Conservation (phyloP, 2,797 vertebrate genomes). For the Sebastes hubbsi region DNA sequence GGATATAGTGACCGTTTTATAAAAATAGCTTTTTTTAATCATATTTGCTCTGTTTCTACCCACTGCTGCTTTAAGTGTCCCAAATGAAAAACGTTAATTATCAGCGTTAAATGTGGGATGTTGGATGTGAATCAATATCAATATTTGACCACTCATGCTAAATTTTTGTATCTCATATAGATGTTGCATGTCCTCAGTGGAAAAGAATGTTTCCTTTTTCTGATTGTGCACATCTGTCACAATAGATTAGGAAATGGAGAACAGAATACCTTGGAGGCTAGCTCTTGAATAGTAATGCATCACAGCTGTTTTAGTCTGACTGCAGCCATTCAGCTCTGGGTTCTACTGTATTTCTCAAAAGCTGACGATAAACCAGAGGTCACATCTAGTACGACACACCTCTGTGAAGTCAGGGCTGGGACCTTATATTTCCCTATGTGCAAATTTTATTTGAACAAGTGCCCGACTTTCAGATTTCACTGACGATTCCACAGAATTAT, state of each 20-base stretch:
- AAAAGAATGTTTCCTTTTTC: conserved; percentile 69
- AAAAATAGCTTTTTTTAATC: too few relatives aligned
- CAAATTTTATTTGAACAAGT: conserved; percentile 4
- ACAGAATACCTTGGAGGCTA: conserved; percentile 60
- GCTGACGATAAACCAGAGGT: conserved; percentile 40
- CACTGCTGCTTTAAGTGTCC: neutral
- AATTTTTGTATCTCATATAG: conserved; percentile 27
- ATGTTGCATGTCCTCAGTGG: conserved; percentile 51
- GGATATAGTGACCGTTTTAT: too few relatives aligned
- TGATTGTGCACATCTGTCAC: conserved; percentile 76
- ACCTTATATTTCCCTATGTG: neutral
- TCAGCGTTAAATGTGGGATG: neutral
- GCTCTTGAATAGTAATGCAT: conserved; percentile 68
- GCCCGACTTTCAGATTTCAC: neutral
- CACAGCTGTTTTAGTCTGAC: conserved; percentile 73
- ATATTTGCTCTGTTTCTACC: fast-evolving
- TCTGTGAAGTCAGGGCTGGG: neutral
- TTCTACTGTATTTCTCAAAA: conserved; percentile 59
- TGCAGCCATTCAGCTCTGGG: conserved; percentile 44
- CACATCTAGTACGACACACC: conserved; percentile 9
- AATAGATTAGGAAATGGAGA: conserved; percentile 73
- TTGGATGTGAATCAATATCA: conserved; percentile 31
- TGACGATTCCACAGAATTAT: neutral
- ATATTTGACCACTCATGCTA: conserved; percentile 29
- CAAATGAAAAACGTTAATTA: neutral